phyloP scores from a whole-genome alignment of 2,113 vertebrate species.

The Mirza zaza region DNA sequence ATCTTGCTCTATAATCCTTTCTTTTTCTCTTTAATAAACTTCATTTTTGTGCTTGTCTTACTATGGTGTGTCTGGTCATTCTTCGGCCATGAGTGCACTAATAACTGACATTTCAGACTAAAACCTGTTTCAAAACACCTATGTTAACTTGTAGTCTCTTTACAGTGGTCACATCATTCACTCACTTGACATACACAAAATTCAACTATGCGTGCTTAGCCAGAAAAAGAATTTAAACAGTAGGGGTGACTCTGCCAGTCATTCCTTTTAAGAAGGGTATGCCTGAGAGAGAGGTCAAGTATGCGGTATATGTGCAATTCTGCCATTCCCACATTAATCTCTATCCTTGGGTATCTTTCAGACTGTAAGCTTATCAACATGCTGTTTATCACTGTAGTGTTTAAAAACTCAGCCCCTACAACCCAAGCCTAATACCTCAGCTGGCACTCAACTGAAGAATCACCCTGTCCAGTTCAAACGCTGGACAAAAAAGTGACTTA shows the following conservation, averaged over 20 bases:
- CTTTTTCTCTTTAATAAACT: too few relatives aligned
- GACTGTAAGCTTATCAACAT: not conserved
- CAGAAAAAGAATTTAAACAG: not conserved
- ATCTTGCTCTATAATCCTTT: too few relatives aligned
- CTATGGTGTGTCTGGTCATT: too few relatives aligned
- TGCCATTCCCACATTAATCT: not conserved
- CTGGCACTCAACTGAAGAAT: not conserved
- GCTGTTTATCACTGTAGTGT: not conserved
- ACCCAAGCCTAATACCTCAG: not conserved
- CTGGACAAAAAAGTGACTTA: constrained; percentile 8
- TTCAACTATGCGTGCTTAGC: not conserved
- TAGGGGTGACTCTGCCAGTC: not conserved
- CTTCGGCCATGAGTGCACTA: too few relatives aligned
- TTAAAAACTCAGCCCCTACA: not conserved
- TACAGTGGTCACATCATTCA: not conserved
- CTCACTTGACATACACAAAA: not conserved
- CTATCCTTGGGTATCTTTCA: not conserved
- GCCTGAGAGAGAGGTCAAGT: not conserved
- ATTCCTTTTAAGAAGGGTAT: not conserved
- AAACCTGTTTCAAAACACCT: not conserved
- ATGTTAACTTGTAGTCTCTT: not conserved
- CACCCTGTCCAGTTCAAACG: not conserved
- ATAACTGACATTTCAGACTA: too few relatives aligned
- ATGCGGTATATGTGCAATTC: not conserved
- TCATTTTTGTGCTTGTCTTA: too few relatives aligned